phyloP scores from a whole-genome alignment of 2,888 invertebrate species.

The Onthophagus sagittarius region DNA sequence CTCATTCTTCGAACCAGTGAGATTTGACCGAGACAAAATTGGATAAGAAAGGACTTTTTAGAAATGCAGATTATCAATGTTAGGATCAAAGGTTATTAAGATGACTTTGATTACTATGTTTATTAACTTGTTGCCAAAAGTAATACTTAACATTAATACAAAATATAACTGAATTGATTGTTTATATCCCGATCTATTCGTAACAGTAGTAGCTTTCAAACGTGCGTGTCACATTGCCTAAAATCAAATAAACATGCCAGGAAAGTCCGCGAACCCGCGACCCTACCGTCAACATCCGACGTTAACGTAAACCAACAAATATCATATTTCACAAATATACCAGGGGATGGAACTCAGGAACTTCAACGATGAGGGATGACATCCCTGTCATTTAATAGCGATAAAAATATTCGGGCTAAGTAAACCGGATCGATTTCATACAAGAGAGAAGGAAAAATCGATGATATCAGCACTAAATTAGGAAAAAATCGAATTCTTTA shows the following conservation, averaged over 20 bases:
- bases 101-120: too few species aligned
- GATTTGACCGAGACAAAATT: too few species aligned
- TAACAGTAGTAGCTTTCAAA: neutral
- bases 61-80: too few species aligned
- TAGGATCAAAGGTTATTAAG: too few species aligned
- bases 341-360: neutral
- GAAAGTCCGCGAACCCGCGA: neutral
- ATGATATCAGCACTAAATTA: too few species aligned
- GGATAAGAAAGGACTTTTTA: too few species aligned
- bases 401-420: neutral
- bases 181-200: neutral
- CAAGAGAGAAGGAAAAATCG: neutral
- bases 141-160: too few species aligned
- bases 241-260: neutral
- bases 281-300: neutral
- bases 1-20: too few species aligned
- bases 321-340: slow-evolving; percentile 10
- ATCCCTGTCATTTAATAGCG: neutral
- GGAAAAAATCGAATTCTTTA: too few species aligned
- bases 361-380: neutral
- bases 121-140: too few species aligned
- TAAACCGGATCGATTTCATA: neutral
- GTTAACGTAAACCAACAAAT: slow-evolving; percentile 11
- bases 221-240: neutral
- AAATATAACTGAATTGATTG: neutral